Evolutionary conservation across 2,113 vertebrate genomes (phyloP), one percentile per base, ranked within the genome.

Genomic region (Anser cygnoides): DNA sequence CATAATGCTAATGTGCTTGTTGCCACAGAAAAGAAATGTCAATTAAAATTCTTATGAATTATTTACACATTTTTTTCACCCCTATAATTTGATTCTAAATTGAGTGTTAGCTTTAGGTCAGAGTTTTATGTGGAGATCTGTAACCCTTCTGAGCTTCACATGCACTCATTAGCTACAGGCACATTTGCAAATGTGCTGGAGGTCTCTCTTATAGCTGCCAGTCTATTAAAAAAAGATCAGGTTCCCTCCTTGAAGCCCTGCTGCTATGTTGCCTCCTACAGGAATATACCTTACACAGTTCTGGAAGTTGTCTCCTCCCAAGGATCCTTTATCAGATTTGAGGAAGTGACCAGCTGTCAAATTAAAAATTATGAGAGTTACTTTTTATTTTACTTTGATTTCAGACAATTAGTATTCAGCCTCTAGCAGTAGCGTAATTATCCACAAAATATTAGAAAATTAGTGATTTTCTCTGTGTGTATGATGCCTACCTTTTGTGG

Each of bases 21-120:
- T 92, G 93, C 91, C 92, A 92, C 90, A 87, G 83, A 80, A 94
- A 96, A 89, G 21, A 91, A 96, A 96, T 86, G 91, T 88, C 94
- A 96, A 87, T 95, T 95, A 96, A 94, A 95, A 94, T 92, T 93
- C 84, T 90, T 92, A 95, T 93, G 79, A 97, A 93, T 96, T 97
- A 97, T 96, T 98, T 95, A 92, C 70, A 82, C 50, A 44, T 35
- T 54, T 84, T 84, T 4, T 2, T 3, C 10, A 52, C 50, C 46
- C 39, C 31, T 23, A 20, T 75, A 83, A 84, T 95, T 92, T 86
- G 77, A 77, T 95, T 89, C n/a, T 61, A 93, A 92, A 87, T 76
- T 11, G 23, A 82, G 31, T 66, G 46, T 89, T 88, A 79, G 58
- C 79, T 84, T 94, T 75, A 87, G 85, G 87, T 93, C 79, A 93